Base-by-base conservation (phyloP, 1,140 invertebrate species). In the Calephelis nemesis region DNA sequence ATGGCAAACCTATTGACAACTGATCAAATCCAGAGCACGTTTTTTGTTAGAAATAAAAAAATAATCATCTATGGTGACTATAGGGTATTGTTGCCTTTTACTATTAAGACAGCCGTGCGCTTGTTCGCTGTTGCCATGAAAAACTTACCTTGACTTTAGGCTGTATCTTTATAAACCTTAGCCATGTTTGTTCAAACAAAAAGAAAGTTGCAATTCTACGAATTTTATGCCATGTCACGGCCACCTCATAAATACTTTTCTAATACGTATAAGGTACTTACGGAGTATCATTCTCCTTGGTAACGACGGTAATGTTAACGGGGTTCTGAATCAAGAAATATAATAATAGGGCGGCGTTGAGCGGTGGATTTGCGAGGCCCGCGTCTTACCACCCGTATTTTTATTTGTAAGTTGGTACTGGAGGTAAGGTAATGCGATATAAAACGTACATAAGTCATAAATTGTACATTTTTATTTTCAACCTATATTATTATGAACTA, bases 261-360 rank as follows among this genome's bases (percentile, higher is more conserved):
- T 58, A 58, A 58, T 58, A 58, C 52, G 10, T 58, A 58, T 58
- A 58, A 58, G 52, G 30, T 52, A 65, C 52, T 65, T 67, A 62
- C 9, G 48, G 62, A 67, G 74, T 74, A 71, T 64, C 69, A 76
- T 68, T 66, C 52, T 54, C 70, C 70, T 73, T 74, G 76, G 77
- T 68, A 74, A 73, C 65, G 75, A 74, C 72, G 76, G 76, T 67
- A 74, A 73, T 63, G 75, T 74, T 69, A 74, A 73, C 63, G 72
- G 71, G 75, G 77, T 70, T 74, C 68, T 72, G 77, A 82, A 82
- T 85, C 81, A 78, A 77, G 83, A 85, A 81, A 87, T 84, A 84
- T 89, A 81, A 87, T 89, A 87, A 84, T 76, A 70, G 79, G 77
- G 75, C 72, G 76, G 72, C 74, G 78, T 71, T 74, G 80, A 79